Conservation (phyloP, 2,113 vertebrate species). For the Axis porcinus region DNA sequence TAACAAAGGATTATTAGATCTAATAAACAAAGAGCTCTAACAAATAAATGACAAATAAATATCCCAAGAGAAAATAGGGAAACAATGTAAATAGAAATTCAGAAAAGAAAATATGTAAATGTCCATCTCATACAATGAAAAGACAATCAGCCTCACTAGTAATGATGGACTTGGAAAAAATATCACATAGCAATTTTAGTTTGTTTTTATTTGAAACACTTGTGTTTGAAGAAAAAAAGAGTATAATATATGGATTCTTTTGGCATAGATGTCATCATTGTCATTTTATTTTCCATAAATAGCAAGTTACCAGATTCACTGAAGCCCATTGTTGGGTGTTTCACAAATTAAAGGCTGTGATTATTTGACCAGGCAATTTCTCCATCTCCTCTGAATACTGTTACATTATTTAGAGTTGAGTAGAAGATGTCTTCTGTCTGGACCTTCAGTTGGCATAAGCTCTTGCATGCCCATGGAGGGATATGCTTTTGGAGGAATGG, state of each 20-base stretch:
- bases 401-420: background rate
- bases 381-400: background rate
- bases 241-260: background rate
- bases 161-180: background rate
- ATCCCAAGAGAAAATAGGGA: background rate
- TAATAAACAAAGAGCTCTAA: background rate
- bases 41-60: background rate
- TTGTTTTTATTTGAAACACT: background rate
- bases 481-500: background rate
- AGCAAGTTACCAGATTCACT: background rate
- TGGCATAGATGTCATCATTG: background rate
- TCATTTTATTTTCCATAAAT: constrained; percentile 10
- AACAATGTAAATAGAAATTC: background rate
- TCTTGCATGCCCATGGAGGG: background rate
- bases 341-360: background rate
- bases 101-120: background rate
- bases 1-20: background rate
- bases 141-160: background rate
- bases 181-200: background rate
- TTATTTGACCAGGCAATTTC: background rate
- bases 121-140: background rate
- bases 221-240: background rate
- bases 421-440: background rate
- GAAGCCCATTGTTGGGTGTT: background rate
- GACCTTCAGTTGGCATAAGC: background rate